Base-by-base conservation (phyloP, 2,888 invertebrate genomes). In the Hetaerina titia region DNA sequence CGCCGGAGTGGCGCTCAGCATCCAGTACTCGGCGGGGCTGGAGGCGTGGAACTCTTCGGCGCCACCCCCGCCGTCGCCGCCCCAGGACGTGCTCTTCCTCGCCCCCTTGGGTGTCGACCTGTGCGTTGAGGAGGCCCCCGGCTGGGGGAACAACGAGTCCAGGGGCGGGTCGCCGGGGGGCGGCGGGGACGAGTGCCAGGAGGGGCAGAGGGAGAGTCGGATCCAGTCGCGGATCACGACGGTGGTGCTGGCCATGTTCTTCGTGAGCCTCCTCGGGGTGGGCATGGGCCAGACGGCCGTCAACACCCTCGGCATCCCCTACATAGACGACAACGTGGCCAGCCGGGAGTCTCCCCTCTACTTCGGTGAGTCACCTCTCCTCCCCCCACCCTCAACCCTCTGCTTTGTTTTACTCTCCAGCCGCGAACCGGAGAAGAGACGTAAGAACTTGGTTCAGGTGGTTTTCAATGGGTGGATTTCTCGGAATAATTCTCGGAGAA, bases 231-330 rank as follows among this genome's bases (percentile, higher is more conserved):
- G 98, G 96, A 98, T 98, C 96, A 98, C 98, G 25, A 98, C 98
- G 95, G 98, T 98, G 95, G 98, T 99, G 94, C 97, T 99, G 96
- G 98, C 98, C 95, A 99, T 99, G 97, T 98, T 99, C 97, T 99
- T 99, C 97, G 97, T 98, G 96, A 98, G 99, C 96, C 97, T 99
- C 96, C 97, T 99, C 95, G 98, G 99, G 95, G 98, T 99, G 81
- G 99, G 99, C 94, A 98, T 99, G 97, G 99, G 99, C 0, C 99
- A 99, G 97, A 99, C 99, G 0, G 99, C 99, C 22, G 99, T 99
- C 95, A 98, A 98, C 96, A 99, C 99, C 45, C 97, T 99, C 88
- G 99, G 99, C 31, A 99, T 99, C 96, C 99, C 99, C 8, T 99
- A 99, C 96, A 98, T 99, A 95, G 99, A 99, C 96, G 99, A 99